These are phyloP conservation scores for Rhizoglyphus robini DNA, from an alignment of 1,140 invertebrate genomes.

Conservation along the genomic window DNA sequence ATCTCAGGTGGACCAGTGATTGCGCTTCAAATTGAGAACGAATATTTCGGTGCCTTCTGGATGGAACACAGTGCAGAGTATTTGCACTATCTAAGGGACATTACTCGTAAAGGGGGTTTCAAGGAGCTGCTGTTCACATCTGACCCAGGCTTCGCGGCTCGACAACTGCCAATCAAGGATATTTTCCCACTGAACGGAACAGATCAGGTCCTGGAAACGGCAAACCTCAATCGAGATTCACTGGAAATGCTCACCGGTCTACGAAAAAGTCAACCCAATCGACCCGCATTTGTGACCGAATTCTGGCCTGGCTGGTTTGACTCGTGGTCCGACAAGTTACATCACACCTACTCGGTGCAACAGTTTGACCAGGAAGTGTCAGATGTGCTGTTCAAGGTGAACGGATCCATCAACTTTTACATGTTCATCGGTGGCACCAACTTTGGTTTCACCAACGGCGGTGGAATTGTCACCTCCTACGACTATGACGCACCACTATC, in stretches of 20 bases:
- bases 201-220: constrained; percentile 8
- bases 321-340: constrained; percentile 29
- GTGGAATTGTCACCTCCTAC: constrained; percentile 36
- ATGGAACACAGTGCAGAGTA: neutral
- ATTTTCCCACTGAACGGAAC: neutral
- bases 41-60: constrained; percentile 23
- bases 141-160: neutral
- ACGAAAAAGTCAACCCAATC: constrained; percentile 23
- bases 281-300: constrained; percentile 33
- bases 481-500: constrained; percentile 41
- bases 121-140: constrained; percentile 12
- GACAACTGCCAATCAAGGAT: neutral
- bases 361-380: constrained; percentile 24
- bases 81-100: neutral
- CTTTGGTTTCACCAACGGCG: constrained; percentile 24
- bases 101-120: neutral
- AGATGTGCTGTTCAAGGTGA: constrained; percentile 27
- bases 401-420: constrained; percentile 32
- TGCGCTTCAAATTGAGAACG: constrained; percentile 31
- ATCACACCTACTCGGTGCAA: constrained; percentile 21
- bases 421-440: constrained; percentile 26
- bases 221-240: constrained; percentile 1
- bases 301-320: constrained; percentile 35
- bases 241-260: neutral
- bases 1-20: constrained; percentile 33